These are phyloP conservation scores for Aphaenogaster ashmeadi DNA, from an alignment of 1,140 invertebrate genomes.

Conservation along the genomic window DNA sequence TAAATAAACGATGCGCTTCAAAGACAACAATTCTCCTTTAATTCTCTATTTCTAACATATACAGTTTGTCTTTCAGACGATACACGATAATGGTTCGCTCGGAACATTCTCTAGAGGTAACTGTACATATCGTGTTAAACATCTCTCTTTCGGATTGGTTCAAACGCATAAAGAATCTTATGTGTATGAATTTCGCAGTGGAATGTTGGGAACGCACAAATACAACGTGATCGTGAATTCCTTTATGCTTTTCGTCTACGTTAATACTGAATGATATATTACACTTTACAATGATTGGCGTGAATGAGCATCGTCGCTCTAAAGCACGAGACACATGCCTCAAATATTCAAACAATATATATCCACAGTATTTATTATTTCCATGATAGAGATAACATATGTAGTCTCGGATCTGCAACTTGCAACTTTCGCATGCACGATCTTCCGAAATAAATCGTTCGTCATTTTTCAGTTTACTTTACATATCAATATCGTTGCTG, in stretches of 20 bases:
- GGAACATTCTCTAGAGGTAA: slow-evolving; percentile 49
- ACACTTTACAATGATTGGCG: slow-evolving; percentile 82
- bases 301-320: slow-evolving; percentile 68
- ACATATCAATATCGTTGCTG: slow-evolving; percentile 19
- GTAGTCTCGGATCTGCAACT: slow-evolving; percentile 16
- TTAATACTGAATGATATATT: slow-evolving; percentile 86
- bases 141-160: slow-evolving; percentile 15
- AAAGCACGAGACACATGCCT: slow-evolving; percentile 58
- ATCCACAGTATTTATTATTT: slow-evolving; percentile 60
- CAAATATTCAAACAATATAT: slow-evolving; percentile 55
- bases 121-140: slow-evolving; percentile 59
- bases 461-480: slow-evolving; percentile 25
- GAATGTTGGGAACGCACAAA: slow-evolving; percentile 83
- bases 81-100: slow-evolving; percentile 42
- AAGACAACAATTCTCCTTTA: slow-evolving; percentile 62
- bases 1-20: slow-evolving; percentile 34
- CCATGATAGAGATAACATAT: slow-evolving; percentile 47
- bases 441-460: neutral
- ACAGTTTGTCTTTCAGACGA: slow-evolving; percentile 54
- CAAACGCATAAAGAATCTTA: slow-evolving; percentile 45
- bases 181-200: slow-evolving; percentile 77
- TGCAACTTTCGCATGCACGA: neutral
- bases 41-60: slow-evolving; percentile 64
- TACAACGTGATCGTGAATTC: slow-evolving; percentile 76
- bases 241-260: slow-evolving; percentile 73